Evolutionary conservation across 2,797 vertebrate species (phyloP), one percentile per base, ranked within the genome.

Genomic region (Leptoclinus maculatus): DNA sequence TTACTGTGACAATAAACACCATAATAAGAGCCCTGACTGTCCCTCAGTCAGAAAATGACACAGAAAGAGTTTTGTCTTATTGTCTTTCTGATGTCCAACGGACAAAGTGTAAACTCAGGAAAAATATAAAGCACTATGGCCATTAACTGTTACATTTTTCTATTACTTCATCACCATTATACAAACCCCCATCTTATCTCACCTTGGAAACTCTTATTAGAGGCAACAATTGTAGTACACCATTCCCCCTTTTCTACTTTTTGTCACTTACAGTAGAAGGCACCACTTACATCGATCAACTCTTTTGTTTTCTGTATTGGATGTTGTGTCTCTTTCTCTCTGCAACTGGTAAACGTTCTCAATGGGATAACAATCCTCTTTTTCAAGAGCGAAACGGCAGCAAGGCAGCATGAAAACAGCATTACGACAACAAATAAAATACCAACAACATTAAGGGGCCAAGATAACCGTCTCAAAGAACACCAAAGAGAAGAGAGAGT

Each of bases 1-100:
- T 66, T 66, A 49, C 23, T n/a, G 29, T 41, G 59, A 74, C 72
- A 66, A 49, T 59, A 59, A 74, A 57, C 71, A 25, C 29, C 2
- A 14, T 60, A 14, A 60, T 49, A 36, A 38, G 10, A 49, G 23
- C 43, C 36, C 57, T 36, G 32, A 36, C 47, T 27, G 43, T 38
- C 32, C 14, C 2, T 62, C 45, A 27, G 56, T 23, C 74, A 63
- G 38, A 49, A 29, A 64, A 66, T 41, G 7, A 71, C 39, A 59
- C 14, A 14, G 32, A 66, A n/a, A 16, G 34, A 27, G 39, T 17
- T 65, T 49, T 34, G 39, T 49, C 59, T 59, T 1, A 9, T 36
- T 10, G 17, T 75, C 13, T 19, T 7, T 67, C 32, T 71, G 41
- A 47, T 67, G 57, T 66, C 56, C 60, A 45, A 66, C 21, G 38